Base-by-base conservation (phyloP, 2,113 vertebrate genomes). In the Variabilichromis moorii region DNA sequence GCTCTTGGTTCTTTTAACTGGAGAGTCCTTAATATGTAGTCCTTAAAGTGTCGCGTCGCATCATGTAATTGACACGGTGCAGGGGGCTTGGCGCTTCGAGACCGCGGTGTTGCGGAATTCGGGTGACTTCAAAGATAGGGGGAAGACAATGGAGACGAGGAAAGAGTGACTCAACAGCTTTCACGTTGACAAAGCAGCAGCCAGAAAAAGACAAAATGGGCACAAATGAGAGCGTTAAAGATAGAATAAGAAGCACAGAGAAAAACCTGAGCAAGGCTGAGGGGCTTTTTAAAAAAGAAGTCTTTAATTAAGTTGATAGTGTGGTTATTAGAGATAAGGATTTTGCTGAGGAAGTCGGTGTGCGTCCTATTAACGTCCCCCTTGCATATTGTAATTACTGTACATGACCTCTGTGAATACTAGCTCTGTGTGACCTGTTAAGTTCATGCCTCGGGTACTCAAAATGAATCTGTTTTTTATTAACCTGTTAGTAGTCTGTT, bases 301-400 rank as follows among this genome's bases (percentile, higher is more conserved):
- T 28, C 83, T 94, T 94, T 95, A 94, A 96, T 96, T 95, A 94
- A 93, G 83, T 89, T 80, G 85, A 93, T 94, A 91, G 91, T 80
- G 83, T 88, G 93, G 90, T 93, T 94, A 93, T 94, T 94, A 92
- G 86, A 37, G 90, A 94, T 94, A 93, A 93, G 93, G 89, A 86
- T 94, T 88, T 89, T 86, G 83, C 86, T 85, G 63, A 83, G 89
- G 86, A 91, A 91, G 86, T 82, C 80, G 45, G 57, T 45, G 81
- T 5, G 26, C 54, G 47, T 87, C 85, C 76, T 90, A 90, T 94
- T 90, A 89, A 82, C 82, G 76, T 61, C 80, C 61, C 59, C 11
- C 13, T 13, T 68, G 50, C 80, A 37, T 89, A 87, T 90, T 92
- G 88, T 93, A 92, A 90, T 92, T 90, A 93, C 90, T 90, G 92